Percentiles rank a stretch among this genome's conserved stretches.
Evolutionary conservation across 2,113 vertebrate genomes (phyloP).

Genomic region (Chaetura pelagica): DNA sequence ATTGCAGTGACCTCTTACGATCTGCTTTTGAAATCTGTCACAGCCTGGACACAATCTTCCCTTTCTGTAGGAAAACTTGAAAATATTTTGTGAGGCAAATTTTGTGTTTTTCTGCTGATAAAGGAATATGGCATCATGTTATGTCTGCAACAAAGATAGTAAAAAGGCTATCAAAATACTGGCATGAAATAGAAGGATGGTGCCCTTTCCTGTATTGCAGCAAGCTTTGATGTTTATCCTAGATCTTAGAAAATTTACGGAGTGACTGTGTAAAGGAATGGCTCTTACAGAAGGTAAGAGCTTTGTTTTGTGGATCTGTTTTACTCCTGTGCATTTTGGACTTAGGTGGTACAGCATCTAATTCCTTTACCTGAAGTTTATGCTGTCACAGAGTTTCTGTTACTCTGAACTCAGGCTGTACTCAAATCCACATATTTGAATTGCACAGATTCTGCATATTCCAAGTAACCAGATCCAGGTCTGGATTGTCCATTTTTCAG

Average conservation of each 20-base stretch:
- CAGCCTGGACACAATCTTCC: background rate
- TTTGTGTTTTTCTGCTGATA: background rate
- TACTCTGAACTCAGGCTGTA: background rate
- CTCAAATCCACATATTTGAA: background rate
- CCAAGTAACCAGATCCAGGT: background rate
- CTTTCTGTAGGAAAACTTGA: background rate
- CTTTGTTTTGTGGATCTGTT: background rate
- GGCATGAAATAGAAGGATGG: background rate
- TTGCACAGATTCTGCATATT: background rate
- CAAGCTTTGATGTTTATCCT: background rate
- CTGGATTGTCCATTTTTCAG: background rate
- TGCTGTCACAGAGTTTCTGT: background rate
- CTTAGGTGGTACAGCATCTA: background rate
- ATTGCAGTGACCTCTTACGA: background rate
- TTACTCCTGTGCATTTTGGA: background rate
- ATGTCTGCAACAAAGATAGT: background rate
- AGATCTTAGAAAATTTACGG: background rate
- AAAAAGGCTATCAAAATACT: slow-evolving; percentile 4
- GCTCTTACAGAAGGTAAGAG: background rate
- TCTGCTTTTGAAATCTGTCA: background rate
- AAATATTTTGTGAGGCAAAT: background rate
- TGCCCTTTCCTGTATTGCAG: background rate
- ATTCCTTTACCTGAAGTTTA: background rate
- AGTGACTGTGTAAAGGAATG: background rate
- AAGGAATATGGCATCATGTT: background rate